These are phyloP conservation scores for Dasypus novemcinctus DNA, from an alignment of 2,113 vertebrate species.

Conservation along the genomic window DNA sequence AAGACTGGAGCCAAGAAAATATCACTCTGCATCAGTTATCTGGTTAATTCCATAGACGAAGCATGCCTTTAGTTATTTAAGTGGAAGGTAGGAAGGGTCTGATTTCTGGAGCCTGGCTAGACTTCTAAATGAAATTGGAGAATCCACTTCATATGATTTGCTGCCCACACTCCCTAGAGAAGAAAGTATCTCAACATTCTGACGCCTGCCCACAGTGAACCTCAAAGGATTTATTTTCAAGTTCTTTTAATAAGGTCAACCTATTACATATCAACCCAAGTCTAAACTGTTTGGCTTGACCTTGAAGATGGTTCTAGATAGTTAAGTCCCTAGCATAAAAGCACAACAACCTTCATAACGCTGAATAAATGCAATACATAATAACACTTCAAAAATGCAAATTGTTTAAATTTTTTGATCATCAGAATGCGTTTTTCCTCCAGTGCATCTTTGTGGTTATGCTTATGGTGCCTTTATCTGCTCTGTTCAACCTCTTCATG, in stretches of 20 bases:
- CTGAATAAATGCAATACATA: background rate
- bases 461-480: background rate
- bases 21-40: fast-evolving
- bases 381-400: background rate
- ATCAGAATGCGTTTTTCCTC: background rate
- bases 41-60: fast-evolving
- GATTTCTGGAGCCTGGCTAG: background rate
- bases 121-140: background rate
- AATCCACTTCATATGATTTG: background rate
- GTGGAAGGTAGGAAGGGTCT: background rate
- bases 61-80: fast-evolving
- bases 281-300: background rate
- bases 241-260: background rate
- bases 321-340: background rate
- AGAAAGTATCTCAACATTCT: background rate
- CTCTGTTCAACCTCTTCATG: background rate
- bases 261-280: background rate
- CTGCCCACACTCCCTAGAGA: background rate
- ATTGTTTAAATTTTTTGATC: background rate
- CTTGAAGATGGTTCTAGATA: background rate
- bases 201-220: background rate
- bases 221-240: background rate
- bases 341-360: background rate
- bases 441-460: background rate
- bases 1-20: background rate